Conservation (phyloP, 2,888 invertebrate genomes). For the Subacronicta megacephala region DNA sequence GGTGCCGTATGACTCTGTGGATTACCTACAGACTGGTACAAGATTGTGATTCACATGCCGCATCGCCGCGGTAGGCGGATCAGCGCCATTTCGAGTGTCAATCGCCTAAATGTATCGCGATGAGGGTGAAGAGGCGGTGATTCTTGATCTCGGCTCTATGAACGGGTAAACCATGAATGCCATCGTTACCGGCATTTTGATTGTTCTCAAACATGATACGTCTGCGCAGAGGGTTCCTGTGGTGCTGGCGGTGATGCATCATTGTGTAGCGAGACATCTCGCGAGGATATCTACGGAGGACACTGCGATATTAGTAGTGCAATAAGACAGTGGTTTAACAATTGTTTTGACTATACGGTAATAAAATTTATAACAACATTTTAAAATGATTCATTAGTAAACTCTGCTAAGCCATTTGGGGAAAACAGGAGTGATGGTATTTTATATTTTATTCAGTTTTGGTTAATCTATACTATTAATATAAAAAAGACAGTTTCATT, state of each 20-base stretch:
- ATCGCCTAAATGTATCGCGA: constrained; percentile 66
- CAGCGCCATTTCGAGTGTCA: neutral
- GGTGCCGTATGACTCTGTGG: neutral
- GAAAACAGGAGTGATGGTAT: too few species aligned
- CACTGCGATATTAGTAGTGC: neutral
- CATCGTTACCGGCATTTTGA: constrained; percentile 59
- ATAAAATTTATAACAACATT: too few species aligned
- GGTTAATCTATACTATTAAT: too few species aligned
- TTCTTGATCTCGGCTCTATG: constrained; percentile 50
- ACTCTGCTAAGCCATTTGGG: too few species aligned
- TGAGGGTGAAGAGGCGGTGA: constrained; percentile 74
- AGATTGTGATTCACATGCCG: neutral
- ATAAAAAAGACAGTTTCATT: too few species aligned
- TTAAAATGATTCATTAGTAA: too few species aligned
- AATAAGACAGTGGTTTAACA: too few species aligned
- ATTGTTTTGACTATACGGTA: too few species aligned
- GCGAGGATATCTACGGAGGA: constrained; percentile 71
- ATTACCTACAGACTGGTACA: neutral
- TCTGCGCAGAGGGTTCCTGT: constrained; percentile 64
- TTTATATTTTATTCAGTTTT: too few species aligned
- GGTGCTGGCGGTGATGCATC: constrained; percentile 75
- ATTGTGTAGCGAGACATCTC: constrained; percentile 80
- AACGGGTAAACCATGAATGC: constrained; percentile 62
- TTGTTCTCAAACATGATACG: constrained; percentile 66
- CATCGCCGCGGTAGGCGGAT: neutral